Percentiles rank a stretch among this genome's conserved stretches.
These are phyloP conservation scores for Falco punctatus DNA, from an alignment of 2,113 vertebrate species.

Conservation along the genomic window DNA sequence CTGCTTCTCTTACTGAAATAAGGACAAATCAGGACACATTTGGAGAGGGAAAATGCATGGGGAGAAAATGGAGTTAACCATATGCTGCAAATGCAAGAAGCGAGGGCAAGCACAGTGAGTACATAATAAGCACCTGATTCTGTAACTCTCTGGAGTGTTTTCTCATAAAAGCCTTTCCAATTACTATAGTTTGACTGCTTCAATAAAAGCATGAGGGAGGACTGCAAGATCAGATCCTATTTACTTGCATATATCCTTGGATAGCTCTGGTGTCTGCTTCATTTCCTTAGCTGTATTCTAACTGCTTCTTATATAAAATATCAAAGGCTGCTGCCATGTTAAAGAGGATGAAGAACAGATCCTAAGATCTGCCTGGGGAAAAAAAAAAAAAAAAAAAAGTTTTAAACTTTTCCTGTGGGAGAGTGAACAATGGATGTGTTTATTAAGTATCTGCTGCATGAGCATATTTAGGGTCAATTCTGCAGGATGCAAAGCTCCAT, in stretches of 20 bases:
- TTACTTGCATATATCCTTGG: background rate
- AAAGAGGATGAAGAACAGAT: background rate
- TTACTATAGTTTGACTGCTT: background rate
- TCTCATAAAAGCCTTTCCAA: background rate
- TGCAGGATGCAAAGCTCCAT: background rate
- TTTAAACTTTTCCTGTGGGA: background rate
- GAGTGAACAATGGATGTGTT: background rate
- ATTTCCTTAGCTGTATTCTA: background rate
- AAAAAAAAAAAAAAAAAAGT: background rate
- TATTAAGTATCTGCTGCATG: background rate
- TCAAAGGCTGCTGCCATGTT: background rate
- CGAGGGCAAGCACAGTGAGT: background rate
- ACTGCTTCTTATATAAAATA: background rate
- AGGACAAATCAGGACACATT: conserved; percentile 23
- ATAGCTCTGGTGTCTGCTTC: background rate
- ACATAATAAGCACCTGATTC: background rate
- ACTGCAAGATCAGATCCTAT: background rate
- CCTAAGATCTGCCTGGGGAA: background rate
- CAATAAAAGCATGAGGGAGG: background rate
- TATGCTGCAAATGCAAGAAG: background rate
- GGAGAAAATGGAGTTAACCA: background rate
- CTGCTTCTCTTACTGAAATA: background rate
- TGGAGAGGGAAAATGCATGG: background rate
- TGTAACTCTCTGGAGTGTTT: background rate
- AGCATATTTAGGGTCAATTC: background rate